These are phyloP conservation scores for Amphipyra tragopoginis DNA, from an alignment of 2,888 invertebrate genomes.

Conservation along the genomic window DNA sequence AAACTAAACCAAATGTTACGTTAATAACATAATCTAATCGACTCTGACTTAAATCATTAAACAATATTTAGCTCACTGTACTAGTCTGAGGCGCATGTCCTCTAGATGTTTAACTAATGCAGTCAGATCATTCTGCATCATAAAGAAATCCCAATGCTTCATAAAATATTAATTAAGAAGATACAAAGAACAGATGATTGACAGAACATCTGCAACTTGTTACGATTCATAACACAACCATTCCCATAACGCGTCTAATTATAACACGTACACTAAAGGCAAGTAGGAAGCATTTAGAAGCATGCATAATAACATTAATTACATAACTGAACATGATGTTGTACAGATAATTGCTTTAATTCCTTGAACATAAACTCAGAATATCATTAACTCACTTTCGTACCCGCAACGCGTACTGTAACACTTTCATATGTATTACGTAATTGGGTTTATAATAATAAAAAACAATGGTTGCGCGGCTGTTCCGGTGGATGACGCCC, in stretches of 20 bases:
- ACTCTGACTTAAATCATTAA: background rate
- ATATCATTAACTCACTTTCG: constrained; percentile 85
- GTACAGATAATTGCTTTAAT: constrained; percentile 57
- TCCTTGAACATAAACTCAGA: constrained; percentile 57
- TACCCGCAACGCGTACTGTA: constrained; percentile 71
- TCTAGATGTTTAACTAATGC: background rate
- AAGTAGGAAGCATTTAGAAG: constrained; percentile 58
- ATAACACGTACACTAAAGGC: constrained; percentile 41
- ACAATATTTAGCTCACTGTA: too few relatives aligned
- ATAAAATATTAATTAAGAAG: constrained; percentile 40
- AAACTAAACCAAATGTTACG: background rate
- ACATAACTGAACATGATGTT: constrained; percentile 52
- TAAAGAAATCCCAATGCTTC: background rate
- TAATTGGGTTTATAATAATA: constrained; percentile 65
- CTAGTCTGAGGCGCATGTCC: background rate
- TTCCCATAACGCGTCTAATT: constrained; percentile 53
- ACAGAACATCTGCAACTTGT: constrained; percentile 38
- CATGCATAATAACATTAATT: constrained; percentile 43
- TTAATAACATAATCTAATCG: constrained; percentile 1
- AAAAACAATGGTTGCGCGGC: constrained; percentile 66
- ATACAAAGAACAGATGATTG: constrained; percentile 23
- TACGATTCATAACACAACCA: constrained; percentile 45
- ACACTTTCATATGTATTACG: constrained; percentile 78
- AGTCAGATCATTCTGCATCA: too few relatives aligned
- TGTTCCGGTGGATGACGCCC: constrained; percentile 67